phyloP scores from a whole-genome alignment of 2,888 invertebrate genomes.

The Resseliella maxima region DNA sequence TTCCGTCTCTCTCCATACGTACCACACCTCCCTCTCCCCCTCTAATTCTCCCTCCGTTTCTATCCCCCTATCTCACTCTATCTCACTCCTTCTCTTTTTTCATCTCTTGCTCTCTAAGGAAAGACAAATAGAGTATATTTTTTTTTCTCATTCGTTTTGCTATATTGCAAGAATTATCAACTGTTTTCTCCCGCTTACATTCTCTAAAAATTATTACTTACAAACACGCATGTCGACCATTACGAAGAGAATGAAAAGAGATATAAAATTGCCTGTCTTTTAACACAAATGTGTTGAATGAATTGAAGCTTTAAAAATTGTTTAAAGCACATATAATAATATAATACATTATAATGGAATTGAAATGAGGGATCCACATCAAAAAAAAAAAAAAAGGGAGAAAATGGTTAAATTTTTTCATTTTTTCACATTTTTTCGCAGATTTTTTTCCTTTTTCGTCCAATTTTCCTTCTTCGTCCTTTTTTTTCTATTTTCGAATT shows the following conservation, averaged over 20 bases:
- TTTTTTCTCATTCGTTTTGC: neutral
- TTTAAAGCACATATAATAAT: neutral
- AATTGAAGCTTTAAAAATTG: neutral
- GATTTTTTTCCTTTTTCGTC: too few relatives aligned
- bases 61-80: too few relatives aligned
- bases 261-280: neutral
- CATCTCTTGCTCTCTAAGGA: too few relatives aligned
- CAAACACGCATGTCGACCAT: slow-evolving; percentile 11
- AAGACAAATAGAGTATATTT: too few relatives aligned
- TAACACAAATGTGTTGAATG: neutral
- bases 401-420: neutral
- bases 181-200: neutral
- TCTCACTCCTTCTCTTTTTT: too few relatives aligned
- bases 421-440: too few relatives aligned
- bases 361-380: neutral
- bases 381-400: neutral
- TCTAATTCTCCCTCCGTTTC: too few relatives aligned
- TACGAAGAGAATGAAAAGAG: neutral
- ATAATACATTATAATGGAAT: neutral
- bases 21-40: too few relatives aligned
- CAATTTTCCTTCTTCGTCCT: too few relatives aligned
- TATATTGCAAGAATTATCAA: neutral
- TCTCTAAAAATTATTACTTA: neutral
- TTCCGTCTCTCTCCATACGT: too few relatives aligned
- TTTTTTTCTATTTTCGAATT: too few relatives aligned